These are phyloP conservation scores for Dione vanillae DNA, from an alignment of 2,888 invertebrate species.

Conservation along the genomic window DNA sequence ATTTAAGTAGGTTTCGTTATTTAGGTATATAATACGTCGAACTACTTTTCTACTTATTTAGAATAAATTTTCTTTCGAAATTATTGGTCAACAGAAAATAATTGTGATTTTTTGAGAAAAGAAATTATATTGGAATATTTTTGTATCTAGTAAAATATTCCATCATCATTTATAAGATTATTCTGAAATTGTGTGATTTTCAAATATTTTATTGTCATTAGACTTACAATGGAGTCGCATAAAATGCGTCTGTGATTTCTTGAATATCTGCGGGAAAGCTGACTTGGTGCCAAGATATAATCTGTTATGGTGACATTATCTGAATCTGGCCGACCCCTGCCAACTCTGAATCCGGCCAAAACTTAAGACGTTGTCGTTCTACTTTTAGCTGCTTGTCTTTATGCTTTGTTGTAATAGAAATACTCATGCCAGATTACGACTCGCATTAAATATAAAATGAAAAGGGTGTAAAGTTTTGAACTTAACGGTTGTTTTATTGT, in stretches of 20 bases:
- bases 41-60: no score
- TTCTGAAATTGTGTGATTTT: conserved; percentile 27
- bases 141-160: not conserved
- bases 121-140: not conserved
- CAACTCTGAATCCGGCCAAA: conserved; percentile 71
- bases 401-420: conserved; percentile 45
- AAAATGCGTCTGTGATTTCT: conserved; percentile 66
- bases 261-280: conserved; percentile 61
- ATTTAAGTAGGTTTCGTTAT: no score
- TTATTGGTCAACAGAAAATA: not conserved
- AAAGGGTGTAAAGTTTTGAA: conserved; percentile 17
- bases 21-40: no score
- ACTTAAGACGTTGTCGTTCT: conserved; percentile 64
- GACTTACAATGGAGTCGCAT: conserved; percentile 59
- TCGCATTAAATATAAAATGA: conserved; percentile 29
- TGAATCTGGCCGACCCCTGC: conserved; percentile 65
- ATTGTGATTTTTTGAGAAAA: not conserved
- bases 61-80: no score
- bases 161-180: no score
- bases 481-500: conserved; percentile 12
- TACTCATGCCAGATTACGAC: conserved; percentile 39
- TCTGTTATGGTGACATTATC: conserved; percentile 83
- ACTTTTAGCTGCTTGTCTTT: conserved; percentile 60
- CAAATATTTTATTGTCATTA: conserved; percentile 40
- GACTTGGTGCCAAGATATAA: conserved; percentile 79